These are phyloP conservation scores for Cylindroiulus punctatus DNA, from an alignment of 2,888 invertebrate genomes.

Conservation along the genomic window DNA sequence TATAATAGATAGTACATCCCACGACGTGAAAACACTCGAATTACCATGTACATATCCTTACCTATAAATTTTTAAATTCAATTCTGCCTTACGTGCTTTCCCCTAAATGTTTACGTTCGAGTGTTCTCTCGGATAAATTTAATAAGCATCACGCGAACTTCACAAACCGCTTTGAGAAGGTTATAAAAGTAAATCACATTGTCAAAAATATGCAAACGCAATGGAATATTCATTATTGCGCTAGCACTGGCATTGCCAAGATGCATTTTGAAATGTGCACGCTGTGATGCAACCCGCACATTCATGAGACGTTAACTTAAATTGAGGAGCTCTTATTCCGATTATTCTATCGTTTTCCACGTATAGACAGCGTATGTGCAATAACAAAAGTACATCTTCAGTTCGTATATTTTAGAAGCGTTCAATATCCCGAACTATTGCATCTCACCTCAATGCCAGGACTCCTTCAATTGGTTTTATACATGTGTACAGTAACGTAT, in stretches of 20 bases:
- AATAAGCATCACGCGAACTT: conserved; percentile 52
- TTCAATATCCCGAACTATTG: neutral
- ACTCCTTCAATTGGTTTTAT: neutral
- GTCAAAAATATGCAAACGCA: conserved; percentile 53
- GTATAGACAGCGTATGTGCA: neutral
- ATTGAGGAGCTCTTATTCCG: conserved; percentile 34
- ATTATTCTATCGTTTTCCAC: conserved; percentile 1
- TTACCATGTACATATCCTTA: neutral
- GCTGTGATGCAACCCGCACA: conserved; percentile 23
- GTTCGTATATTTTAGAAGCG: neutral
- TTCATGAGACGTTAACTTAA: conserved; percentile 31
- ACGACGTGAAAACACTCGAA: neutral
- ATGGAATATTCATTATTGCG: conserved; percentile 33
- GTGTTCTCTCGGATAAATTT: conserved; percentile 41
- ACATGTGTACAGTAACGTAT: neutral
- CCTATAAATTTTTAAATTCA: conserved; percentile 34
- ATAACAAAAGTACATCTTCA: neutral
- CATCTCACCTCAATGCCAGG: neutral
- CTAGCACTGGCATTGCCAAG: neutral
- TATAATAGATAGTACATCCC: neutral
- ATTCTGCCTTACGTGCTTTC: conserved; percentile 20
- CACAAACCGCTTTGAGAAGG: conserved; percentile 52
- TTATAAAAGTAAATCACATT: conserved; percentile 54
- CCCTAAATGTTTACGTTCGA: neutral
- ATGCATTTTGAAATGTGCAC: neutral